These are phyloP conservation scores for Lithobates pipiens DNA, from an alignment of 2,797 vertebrate genomes.

Conservation along the genomic window DNA sequence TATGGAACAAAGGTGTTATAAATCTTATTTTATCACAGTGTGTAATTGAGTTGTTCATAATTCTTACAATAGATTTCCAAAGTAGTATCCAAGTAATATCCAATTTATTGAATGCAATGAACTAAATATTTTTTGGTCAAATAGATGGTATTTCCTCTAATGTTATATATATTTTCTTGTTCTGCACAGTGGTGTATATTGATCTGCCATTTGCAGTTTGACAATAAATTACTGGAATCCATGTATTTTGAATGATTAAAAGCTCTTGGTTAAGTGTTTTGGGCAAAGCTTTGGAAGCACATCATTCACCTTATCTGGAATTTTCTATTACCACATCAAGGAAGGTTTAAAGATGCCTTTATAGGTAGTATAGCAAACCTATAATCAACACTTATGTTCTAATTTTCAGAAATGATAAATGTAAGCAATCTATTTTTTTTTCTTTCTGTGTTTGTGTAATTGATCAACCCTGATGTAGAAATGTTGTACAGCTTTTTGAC, in stretches of 20 bases:
- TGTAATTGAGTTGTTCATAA: no score
- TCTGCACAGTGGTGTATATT: constrained; percentile 18
- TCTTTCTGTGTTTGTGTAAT: neutral
- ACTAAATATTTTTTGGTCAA: neutral
- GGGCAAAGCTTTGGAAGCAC: neutral
- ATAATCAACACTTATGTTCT: neutral
- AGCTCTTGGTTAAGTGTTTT: constrained; percentile 18
- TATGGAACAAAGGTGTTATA: no score
- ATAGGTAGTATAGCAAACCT: neutral
- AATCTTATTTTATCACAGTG: no score
- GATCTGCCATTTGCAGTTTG: constrained; percentile 16
- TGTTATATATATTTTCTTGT: constrained; percentile 4
- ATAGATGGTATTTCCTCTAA: neutral
- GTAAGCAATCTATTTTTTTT: neutral
- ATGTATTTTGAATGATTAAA: constrained; percentile 22
- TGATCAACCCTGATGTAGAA: neutral
- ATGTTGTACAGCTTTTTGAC: neutral
- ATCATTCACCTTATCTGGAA: constrained; percentile 14
- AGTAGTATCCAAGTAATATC: neutral
- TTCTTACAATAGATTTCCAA: no score
- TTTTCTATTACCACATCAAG: neutral
- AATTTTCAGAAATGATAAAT: neutral
- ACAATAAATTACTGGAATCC: constrained; percentile 13
- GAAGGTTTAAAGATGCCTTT: neutral
- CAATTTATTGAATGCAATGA: neutral